Base-by-base conservation (phyloP, 23 tunicate species). In the Aplidium turbinatum region DNA sequence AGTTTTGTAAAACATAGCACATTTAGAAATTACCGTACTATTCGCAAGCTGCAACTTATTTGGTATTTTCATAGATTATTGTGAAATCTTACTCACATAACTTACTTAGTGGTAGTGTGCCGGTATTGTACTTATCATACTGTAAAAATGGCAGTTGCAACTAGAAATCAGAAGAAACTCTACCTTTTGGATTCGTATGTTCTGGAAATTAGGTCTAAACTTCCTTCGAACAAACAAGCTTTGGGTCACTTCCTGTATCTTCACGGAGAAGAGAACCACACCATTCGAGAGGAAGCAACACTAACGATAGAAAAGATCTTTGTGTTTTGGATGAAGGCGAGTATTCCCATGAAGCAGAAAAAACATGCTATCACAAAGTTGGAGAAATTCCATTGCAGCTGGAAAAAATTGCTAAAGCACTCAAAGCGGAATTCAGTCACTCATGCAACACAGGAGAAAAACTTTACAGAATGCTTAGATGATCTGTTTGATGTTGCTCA, bases 401-500 rank as follows among this genome's bases (percentile, higher is more conserved):
- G 60, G 60, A 24, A 11, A 53, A 53, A 19, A 19, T 19, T 53
- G 5, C 60, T 5, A 30, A 60, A 60, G 22, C 35, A 60, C 35
- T 29, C 30, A 30, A 26, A 4, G 36, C 18, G 35, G 22, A 4
- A 11, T 29, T 60, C 67, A 60, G 67, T 5, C 9, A 60, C 34
- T 60, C 67, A 60, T 7, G 31, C 18, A 60, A 26, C 18, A 28
- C 67, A 30, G 5, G 67, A 60, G 31, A 5, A 60, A 30, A 7
- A 4, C 30, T 60, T 60, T 31, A 60, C 30, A 4, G 67, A 60
- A 28, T 31, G 9, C 6, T 60, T 54, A 25, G 60, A 54, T 25
- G 19, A 28, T 5, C 67, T 60, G 4, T 60, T 60, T 29, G 67
- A 60, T 60, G 67, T 60, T 26, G 67, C 67, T 4, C 67, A 60